Conservation (phyloP, 1,140 invertebrate species). For the Pygmarrhopalites habei region DNA sequence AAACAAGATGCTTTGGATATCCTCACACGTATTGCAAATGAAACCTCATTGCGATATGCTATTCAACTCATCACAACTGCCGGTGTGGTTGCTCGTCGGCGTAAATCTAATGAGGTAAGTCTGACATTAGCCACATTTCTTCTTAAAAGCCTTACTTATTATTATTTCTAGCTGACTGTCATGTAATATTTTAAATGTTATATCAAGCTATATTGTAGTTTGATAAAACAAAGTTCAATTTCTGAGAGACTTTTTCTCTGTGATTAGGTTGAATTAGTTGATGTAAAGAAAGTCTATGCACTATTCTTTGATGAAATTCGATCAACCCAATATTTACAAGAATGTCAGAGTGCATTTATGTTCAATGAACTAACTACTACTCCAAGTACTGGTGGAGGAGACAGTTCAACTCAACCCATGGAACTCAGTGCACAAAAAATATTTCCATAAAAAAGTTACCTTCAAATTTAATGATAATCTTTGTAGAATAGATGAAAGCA, state of each 20-base stretch:
- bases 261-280: conserved; percentile 57
- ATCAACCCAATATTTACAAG: conserved; percentile 86
- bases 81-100: conserved; percentile 72
- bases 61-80: conserved; percentile 97
- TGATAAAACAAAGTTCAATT: not conserved
- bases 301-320: conserved; percentile 89
- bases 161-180: not conserved
- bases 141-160: not conserved
- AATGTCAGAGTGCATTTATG: conserved; percentile 94
- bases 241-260: not conserved
- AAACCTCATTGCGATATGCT: conserved; percentile 91
- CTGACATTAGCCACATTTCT: no score
- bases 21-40: conserved; percentile 82
- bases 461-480: no score
- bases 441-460: not conserved
- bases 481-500: no score
- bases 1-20: conserved; percentile 82
- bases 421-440: not conserved
- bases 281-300: conserved; percentile 90
- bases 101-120: conserved; percentile 70
- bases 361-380: conserved; percentile 52
- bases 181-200: not conserved
- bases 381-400: not conserved
- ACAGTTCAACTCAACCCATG: not conserved
- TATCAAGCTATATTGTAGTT: no score